Evolutionary conservation across 30 jellyfish, hydroid and myxozoan species (phyloP).

Genomic region (Nemopilema nomurai): DNA sequence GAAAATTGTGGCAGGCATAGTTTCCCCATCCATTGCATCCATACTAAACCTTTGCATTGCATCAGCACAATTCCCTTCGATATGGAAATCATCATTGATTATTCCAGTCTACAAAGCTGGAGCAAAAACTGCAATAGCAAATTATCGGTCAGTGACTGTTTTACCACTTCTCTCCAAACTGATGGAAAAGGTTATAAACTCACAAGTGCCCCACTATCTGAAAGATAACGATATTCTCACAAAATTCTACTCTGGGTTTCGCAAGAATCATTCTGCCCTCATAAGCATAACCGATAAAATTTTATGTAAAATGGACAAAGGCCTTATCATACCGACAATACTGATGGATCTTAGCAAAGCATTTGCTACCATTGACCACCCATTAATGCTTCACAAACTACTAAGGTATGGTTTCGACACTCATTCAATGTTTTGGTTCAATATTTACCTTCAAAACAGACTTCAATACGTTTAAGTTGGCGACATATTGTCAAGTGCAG

Average conservation of each 20-base stretch:
- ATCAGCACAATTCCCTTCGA: not conserved
- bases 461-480: not conserved
- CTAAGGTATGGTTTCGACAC: no score
- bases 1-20: not conserved
- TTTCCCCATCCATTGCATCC: no score
- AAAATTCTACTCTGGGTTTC: not conserved
- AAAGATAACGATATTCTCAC: not conserved
- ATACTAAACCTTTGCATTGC: not conserved
- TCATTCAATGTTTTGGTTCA: conserved; percentile 12
- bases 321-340: no score
- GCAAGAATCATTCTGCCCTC: not conserved
- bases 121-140: not conserved
- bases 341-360: no score
- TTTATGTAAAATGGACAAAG: not conserved
- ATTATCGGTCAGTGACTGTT: not conserved
- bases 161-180: no score
- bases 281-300: not conserved
- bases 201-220: conserved; percentile 1
- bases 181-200: not conserved
- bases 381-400: no score
- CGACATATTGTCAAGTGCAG: not conserved
- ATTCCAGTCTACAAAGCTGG: not conserved
- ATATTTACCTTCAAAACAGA: not conserved
- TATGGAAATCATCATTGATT: conserved; percentile 1
- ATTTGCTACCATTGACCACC: no score